phyloP scores from a whole-genome alignment of 2,797 vertebrate species.

The Lagocephalus sceleratus region DNA sequence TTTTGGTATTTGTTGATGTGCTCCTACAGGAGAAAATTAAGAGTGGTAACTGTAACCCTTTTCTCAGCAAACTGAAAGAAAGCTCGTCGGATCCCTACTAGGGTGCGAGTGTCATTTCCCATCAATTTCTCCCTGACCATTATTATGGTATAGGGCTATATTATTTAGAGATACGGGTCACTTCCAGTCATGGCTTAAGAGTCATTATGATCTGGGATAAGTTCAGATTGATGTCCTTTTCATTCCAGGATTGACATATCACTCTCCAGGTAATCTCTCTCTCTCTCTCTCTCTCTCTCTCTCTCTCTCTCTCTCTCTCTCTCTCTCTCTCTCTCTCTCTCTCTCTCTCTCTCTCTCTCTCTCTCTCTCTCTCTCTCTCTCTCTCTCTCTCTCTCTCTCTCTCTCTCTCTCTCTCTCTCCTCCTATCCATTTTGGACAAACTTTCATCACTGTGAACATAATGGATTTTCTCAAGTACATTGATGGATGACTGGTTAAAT shows the following conservation, averaged over 20 bases:
- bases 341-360: conserved; percentile 5
- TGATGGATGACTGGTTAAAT: conserved; percentile 29
- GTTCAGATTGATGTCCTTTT: conserved; percentile 14
- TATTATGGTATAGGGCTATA: conserved; percentile 1
- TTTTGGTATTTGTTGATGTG: conserved; percentile 42
- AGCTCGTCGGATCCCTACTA: conserved; percentile 30
- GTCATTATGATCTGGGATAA: conserved; percentile 15
- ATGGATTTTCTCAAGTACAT: conserved; percentile 30
- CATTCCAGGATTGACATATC: conserved; percentile 5
- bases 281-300: conserved; percentile 20
- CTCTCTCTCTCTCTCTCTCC: conserved; percentile 3
- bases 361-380: conserved; percentile 15
- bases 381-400: neutral
- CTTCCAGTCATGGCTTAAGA: conserved; percentile 6
- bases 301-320: neutral
- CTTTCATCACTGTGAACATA: conserved; percentile 33
- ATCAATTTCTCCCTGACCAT: conserved; percentile 4
- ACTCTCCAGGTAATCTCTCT: conserved; percentile 14
- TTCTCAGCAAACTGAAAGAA: conserved; percentile 28
- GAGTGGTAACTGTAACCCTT: conserved; percentile 36
- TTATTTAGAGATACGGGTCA: conserved; percentile 10
- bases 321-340: conserved; percentile 5
- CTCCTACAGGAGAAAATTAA: conserved; percentile 55
- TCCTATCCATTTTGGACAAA: conserved; percentile 14
- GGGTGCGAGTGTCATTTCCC: conserved; percentile 1